phyloP scores from a whole-genome alignment of 2,797 vertebrate genomes.

The Silurus lanzhouensis region DNA sequence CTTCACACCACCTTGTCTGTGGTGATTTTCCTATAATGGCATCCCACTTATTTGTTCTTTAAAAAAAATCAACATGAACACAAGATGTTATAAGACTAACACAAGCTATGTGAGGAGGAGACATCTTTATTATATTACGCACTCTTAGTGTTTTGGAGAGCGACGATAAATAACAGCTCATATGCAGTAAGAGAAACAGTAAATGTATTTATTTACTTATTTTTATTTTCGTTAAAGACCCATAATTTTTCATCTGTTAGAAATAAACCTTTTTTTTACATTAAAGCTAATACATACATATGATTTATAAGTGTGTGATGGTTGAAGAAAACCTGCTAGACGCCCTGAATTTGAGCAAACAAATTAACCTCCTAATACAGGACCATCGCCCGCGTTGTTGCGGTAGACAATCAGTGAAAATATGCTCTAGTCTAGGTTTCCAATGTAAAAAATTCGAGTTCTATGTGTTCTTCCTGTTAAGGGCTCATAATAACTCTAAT shows the following conservation, averaged over 20 bases:
- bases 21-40: not conserved
- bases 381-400: conserved; percentile 95
- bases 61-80: no score
- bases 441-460: conserved; percentile 99
- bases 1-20: not conserved
- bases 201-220: not conserved
- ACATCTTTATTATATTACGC: conserved; percentile 18
- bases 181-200: not conserved
- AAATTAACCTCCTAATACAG: conserved; percentile 74
- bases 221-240: not conserved
- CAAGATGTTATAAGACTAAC: no score
- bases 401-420: conserved; percentile 99
- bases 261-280: not conserved
- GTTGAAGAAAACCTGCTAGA: not conserved
- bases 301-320: not conserved
- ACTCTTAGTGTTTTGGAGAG: not conserved
- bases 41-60: not conserved
- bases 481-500: conserved; percentile 99
- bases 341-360: not conserved
- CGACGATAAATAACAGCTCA: not conserved
- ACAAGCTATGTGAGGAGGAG: not conserved
- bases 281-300: not conserved
- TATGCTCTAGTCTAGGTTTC: conserved; percentile 92
- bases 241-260: not conserved
- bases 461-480: conserved; percentile 99